Evolutionary conservation across 2,113 vertebrate genomes (phyloP).

Genomic region (Orcinus orca): DNA sequence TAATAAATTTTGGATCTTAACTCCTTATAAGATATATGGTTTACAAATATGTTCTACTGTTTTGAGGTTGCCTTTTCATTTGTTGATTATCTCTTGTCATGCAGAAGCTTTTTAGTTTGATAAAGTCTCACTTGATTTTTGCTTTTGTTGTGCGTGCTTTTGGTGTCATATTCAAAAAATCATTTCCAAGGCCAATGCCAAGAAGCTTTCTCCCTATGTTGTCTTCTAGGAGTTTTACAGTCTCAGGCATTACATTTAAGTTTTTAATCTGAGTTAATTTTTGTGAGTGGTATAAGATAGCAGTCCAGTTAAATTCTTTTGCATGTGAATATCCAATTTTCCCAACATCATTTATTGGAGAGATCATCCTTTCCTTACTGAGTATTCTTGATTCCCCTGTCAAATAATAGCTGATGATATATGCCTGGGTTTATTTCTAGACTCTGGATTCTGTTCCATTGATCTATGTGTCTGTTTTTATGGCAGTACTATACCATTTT

Average conservation of each 20-base stretch:
- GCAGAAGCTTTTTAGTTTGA: not conserved
- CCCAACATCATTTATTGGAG: not conserved
- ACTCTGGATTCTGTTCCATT: not conserved
- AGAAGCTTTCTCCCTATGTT: not conserved
- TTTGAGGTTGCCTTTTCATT: not conserved
- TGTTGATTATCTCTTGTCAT: not conserved
- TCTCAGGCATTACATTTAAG: not conserved
- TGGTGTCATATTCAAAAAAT: not conserved
- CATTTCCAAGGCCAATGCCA: not conserved
- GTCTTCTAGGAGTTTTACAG: not conserved
- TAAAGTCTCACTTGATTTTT: not conserved
- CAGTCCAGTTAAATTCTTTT: not conserved
- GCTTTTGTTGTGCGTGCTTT: not conserved
- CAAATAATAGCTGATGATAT: not conserved
- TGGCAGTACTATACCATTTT: not conserved
- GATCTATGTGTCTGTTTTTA: not conserved
- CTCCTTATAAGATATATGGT: no score
- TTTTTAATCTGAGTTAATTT: not conserved
- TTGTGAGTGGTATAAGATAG: not conserved
- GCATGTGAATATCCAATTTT: not conserved
- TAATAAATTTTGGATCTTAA: not conserved
- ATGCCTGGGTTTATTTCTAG: not conserved
- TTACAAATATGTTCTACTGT: not conserved
- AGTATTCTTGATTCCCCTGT: not conserved
- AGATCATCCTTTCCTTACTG: not conserved